These are phyloP conservation scores for Nyleta sp. DNA, from an alignment of 2,888 invertebrate species.

Conservation along the genomic window DNA sequence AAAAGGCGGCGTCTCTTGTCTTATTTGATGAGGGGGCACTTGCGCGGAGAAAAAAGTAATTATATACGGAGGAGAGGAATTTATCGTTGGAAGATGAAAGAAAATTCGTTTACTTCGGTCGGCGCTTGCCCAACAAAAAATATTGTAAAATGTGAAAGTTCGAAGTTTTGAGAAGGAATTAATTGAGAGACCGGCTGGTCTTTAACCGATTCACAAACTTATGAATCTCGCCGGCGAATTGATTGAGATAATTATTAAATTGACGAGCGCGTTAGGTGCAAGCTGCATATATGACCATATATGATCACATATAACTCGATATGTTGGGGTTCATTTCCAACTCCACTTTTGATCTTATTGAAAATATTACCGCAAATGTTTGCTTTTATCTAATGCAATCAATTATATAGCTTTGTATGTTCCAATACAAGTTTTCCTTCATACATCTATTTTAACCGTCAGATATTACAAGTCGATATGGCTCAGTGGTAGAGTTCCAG, in stretches of 20 bases:
- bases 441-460: too few relatives aligned
- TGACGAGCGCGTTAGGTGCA: too few relatives aligned
- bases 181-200: slow-evolving; percentile 12
- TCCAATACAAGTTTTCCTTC: too few relatives aligned
- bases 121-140: slow-evolving; percentile 48
- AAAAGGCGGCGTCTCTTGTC: slow-evolving; percentile 59
- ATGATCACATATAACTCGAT: too few relatives aligned
- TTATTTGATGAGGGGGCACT: slow-evolving; percentile 63
- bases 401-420: too few relatives aligned
- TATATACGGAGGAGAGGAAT: slow-evolving; percentile 63
- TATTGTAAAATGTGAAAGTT: slow-evolving; percentile 53
- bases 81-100: slow-evolving; percentile 62
- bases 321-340: too few relatives aligned
- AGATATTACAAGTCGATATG: too few relatives aligned
- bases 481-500: too few relatives aligned
- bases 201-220: slow-evolving; percentile 10
- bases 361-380: too few relatives aligned
- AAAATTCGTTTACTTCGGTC: slow-evolving; percentile 61
- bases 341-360: too few relatives aligned
- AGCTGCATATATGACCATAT: too few relatives aligned
- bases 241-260: slow-evolving; percentile 15
- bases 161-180: slow-evolving; percentile 36
- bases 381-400: too few relatives aligned
- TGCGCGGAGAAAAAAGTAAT: slow-evolving; percentile 63
- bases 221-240: slow-evolving; percentile 25